Base-by-base conservation (phyloP, 2,888 invertebrate species). In the Hermodice carunculata region DNA sequence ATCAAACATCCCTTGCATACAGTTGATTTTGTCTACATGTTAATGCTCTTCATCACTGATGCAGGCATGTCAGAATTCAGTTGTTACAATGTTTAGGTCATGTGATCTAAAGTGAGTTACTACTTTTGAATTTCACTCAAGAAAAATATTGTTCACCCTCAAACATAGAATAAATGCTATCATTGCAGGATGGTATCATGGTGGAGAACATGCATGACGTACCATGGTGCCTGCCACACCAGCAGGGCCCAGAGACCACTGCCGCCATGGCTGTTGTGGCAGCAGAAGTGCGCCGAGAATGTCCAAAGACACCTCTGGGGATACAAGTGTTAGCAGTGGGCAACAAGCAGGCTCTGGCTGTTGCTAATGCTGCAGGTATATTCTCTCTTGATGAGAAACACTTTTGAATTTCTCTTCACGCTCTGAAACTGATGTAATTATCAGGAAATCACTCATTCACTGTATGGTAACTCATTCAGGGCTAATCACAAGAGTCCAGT, bases 131-230 rank as follows among this genome's bases (percentile, higher is more conserved):
- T n/a, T n/a, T n/a, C n/a, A n/a, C n/a, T n/a, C n/a, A n/a, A n/a
- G n/a, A n/a, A n/a, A n/a, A n/a, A n/a, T n/a, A n/a, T n/a, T n/a
- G n/a, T n/a, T n/a, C n/a, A n/a, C n/a, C n/a, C n/a, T n/a, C n/a
- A n/a, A n/a, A n/a, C n/a, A n/a, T n/a, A n/a, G n/a, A n/a, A n/a
- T n/a, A n/a, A n/a, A n/a, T n/a, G n/a, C n/a, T n/a, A n/a, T n/a
- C n/a, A n/a, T 73, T 79, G 19, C 76, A 93, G 92, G 91, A 93
- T 84, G 91, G 89, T 1, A 85, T 93, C 28, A 78, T 93, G 42
- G 86, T 94, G 14, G 93, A 93, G 87, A 93, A 93, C 80, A 93
- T 93, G 93, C 90, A 92, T 78, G 93, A 93, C 79, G 82, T 92
- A 26, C 93, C 93, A 0, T 94, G 93, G 77, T 79, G 91, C 1